Evolutionary conservation across 2,888 invertebrate species (phyloP), one percentile per base, ranked within the genome.

Genomic region (Micoletzkya japonica): DNA sequence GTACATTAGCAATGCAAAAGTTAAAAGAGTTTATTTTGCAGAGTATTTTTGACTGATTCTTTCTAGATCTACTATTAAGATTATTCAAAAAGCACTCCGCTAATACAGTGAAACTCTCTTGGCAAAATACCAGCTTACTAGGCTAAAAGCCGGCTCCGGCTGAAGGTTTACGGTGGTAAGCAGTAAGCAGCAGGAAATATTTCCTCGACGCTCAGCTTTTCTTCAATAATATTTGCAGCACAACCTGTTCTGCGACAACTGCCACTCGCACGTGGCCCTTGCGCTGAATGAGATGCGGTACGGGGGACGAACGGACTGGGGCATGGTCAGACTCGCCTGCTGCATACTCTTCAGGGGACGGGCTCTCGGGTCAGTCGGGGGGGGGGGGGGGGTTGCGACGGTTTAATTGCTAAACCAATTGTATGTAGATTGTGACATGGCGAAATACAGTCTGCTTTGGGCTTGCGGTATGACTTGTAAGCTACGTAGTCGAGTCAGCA

Each of bases 201-300:
- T n/a, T n/a, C n/a, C n/a, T n/a, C n/a, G n/a, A n/a, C n/a, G n/a
- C n/a, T n/a, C n/a, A n/a, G n/a, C n/a, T 10, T 3, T n/a, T 88
- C n/a, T n/a, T n/a, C n/a, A n/a, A n/a, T n/a, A n/a, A n/a, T 71
- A 63, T 64, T 83, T 85, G 60, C 88, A 92, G 92, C 98, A 98
- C 86, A 96, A 96, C 86, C 88, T 99, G 73, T 92, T 91, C 85
- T 96, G 94, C 86, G 97, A 99, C 87, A 96, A 98, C 87, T 98
- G 98, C 84, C 97, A 99, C 87, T 96, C 96, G 0, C 96, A 97
- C 87, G 95, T 95, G 37, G 96, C 95, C 0, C 91, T 90, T 73
- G 95, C 97, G 0, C 88, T 98, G 32, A 92, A 93, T 86, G 88
- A 91, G 60, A 98, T 98, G 97, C 89, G 89, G 63, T 98, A 97